Base-by-base conservation (phyloP, 2,797 vertebrate genomes). In the Lagodon rhomboides region DNA sequence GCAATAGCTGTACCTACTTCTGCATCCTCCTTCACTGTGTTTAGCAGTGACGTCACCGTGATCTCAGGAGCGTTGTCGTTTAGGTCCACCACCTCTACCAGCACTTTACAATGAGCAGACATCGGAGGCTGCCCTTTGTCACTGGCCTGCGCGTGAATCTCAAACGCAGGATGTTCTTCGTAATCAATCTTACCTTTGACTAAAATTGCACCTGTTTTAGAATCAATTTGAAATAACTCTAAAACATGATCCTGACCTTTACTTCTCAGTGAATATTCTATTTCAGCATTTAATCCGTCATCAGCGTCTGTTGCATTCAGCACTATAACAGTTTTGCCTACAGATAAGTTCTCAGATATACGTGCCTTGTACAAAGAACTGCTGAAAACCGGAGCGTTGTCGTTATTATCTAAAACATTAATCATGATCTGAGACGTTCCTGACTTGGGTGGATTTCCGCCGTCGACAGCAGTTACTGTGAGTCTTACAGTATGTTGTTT, bases 21-120 rank as follows among this genome's bases (percentile, higher is more conserved):
- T 0, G 90, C 77, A 0, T 94, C 89, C 0, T 94, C 93, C 3
- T 66, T 90, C 0, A 94, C 91, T 3, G 62, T 73, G n/a, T 55
- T 72, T 0, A 89, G 1, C 0, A 93, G 66, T 69, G 93, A 93
- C 4, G 89, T 93, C 47, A 93, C 86, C 0, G 22, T 84, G 27
- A 94, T 85, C 25, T 92, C 89, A 27, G 93, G 93, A 18, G 86
- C 85, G 22, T 94, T 94, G 54, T 94, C 93, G 8, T 94, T 94
- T 0, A 91, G 2, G 50, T 93, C 91, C 2, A 87, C 0, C 0
- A 94, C 87, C 11, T 93, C 91, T 0, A 96, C 90, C 23, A 96
- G 87, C 50, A 95, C 91, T 71, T 94, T 90, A 73, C 95, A 92
- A 7, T 93, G 20, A 2, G 87, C 70, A 12, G 89, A 82, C 87